Evolutionary conservation across 2,888 invertebrate species (phyloP).

Genomic region (Leistus spinibarbis): DNA sequence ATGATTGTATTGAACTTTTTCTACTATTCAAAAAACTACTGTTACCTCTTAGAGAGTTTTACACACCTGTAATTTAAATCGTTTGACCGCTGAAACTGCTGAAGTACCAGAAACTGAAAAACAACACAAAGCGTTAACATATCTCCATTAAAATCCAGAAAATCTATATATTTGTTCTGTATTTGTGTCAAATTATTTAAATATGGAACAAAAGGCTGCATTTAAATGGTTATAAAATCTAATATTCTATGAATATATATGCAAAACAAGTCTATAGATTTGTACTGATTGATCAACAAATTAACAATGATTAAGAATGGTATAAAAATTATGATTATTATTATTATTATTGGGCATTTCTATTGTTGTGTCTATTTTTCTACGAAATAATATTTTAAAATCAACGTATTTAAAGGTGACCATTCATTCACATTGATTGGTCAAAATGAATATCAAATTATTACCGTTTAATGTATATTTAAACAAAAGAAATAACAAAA

Average conservation of each 20-base stretch:
- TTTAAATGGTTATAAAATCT: too few species aligned
- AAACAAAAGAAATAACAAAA: too few species aligned
- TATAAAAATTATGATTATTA: conserved; percentile 32
- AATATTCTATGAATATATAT: too few species aligned
- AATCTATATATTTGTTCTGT: conserved; percentile 20
- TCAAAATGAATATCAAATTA: conserved; percentile 42
- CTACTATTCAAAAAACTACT: conserved; percentile 22
- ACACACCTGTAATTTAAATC: neutral
- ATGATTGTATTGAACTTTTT: conserved; percentile 18
- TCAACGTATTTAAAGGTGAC: too few species aligned
- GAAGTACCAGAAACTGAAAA: too few species aligned
- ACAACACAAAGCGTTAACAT: neutral
- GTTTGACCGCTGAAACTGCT: too few species aligned
- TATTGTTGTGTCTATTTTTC: conserved; percentile 52
- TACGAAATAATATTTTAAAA: conserved; percentile 45
- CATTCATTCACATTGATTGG: too few species aligned
- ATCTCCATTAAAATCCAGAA: neutral
- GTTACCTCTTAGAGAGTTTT: conserved; percentile 36
- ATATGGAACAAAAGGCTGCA: conserved; percentile 23
- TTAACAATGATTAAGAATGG: neutral
- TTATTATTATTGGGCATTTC: conserved; percentile 44
- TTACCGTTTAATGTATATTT: conserved; percentile 43
- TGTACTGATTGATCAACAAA: neutral
- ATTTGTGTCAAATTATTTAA: conserved; percentile 15
- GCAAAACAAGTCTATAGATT: too few species aligned